Conservation (phyloP, 2,888 invertebrate species). For the Trachelus stipa region DNA sequence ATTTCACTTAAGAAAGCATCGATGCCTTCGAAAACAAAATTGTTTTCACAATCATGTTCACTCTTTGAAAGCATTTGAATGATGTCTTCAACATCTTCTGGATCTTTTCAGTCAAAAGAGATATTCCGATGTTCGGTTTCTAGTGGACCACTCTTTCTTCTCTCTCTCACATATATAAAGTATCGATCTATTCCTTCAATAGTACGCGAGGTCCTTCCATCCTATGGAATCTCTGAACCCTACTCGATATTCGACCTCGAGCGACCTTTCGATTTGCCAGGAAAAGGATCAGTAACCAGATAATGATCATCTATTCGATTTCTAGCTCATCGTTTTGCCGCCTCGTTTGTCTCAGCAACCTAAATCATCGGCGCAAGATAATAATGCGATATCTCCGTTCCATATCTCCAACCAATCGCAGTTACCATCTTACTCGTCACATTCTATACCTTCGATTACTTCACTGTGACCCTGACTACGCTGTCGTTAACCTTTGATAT, state of each 20-base stretch:
- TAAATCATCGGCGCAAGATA: neutral
- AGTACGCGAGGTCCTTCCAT: neutral
- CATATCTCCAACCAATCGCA: neutral
- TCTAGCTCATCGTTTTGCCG: neutral
- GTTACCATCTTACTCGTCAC: neutral
- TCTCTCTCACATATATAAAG: too few relatives aligned
- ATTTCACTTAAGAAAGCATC: too few relatives aligned
- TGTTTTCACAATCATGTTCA: too few relatives aligned
- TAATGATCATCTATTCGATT: neutral
- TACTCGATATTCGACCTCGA: slow-evolving; percentile 5
- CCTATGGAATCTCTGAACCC: neutral
- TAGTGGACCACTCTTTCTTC: too few relatives aligned
- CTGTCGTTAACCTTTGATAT: neutral
- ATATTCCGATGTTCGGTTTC: too few relatives aligned
- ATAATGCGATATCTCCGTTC: neutral
- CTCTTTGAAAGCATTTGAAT: too few relatives aligned
- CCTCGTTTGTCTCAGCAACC: neutral
- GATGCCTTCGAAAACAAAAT: too few relatives aligned
- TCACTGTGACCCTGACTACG: neutral
- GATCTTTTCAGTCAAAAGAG: too few relatives aligned
- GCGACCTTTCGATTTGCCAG: slow-evolving; percentile 2
- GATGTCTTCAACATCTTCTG: too few relatives aligned
- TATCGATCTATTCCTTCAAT: neutral
- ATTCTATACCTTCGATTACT: too few relatives aligned
- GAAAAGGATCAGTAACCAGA: neutral